Conservation (phyloP, 2,888 invertebrate species). For the Coelinius sp. region DNA sequence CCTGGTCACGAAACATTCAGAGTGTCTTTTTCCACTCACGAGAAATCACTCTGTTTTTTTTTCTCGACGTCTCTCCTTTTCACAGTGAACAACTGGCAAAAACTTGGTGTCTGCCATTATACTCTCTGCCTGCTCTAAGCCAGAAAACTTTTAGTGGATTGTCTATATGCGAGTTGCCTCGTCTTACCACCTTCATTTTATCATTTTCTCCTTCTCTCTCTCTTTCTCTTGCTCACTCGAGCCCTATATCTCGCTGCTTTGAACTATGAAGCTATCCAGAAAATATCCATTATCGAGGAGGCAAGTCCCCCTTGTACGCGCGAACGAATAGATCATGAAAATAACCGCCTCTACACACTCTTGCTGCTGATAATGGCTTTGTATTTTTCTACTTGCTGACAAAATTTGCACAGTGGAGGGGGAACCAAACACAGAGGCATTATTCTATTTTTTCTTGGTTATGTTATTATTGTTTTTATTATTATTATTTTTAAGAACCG, state of each 20-base stretch:
- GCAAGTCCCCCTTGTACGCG: slow-evolving; percentile 31
- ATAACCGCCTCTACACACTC: slow-evolving; percentile 27
- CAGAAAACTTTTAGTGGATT: slow-evolving; percentile 32
- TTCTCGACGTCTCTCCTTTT: not conserved
- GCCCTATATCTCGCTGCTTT: slow-evolving; percentile 41
- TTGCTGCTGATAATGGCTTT: slow-evolving; percentile 2
- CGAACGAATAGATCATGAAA: slow-evolving; percentile 46
- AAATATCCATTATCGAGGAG: slow-evolving; percentile 51
- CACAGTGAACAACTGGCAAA: not conserved
- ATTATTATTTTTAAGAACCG: not conserved
- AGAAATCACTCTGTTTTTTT: not conserved
- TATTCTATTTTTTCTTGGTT: not conserved
- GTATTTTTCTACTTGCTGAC: not conserved
- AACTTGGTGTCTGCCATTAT: not conserved
- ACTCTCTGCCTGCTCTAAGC: not conserved
- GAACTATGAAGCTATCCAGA: slow-evolving; percentile 44
- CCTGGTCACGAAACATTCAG: slow-evolving; percentile 5
- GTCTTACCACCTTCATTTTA: too few relatives aligned
- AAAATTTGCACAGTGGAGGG: not conserved
- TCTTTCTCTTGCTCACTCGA: too few relatives aligned
- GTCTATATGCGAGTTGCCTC: too few relatives aligned
- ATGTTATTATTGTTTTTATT: not conserved
- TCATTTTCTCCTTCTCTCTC: too few relatives aligned
- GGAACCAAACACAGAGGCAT: too few relatives aligned
- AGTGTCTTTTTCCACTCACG: slow-evolving; percentile 27